Conservation (phyloP, 2,888 invertebrate genomes). For the Cybosia mesomella region DNA sequence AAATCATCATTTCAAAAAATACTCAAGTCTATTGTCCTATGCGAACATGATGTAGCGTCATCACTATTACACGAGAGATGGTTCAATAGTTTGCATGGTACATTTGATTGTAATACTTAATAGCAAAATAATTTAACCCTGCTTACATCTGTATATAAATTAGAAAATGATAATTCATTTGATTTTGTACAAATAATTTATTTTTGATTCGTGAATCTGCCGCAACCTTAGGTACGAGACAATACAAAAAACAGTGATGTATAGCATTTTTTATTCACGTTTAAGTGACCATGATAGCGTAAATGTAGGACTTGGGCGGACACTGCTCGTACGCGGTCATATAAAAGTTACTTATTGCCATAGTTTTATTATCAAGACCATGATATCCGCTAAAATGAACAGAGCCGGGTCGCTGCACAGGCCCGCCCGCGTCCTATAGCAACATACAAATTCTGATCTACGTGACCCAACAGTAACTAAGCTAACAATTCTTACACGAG, state of each 20-base stretch:
- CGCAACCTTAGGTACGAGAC: conserved; percentile 18
- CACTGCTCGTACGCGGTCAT: conserved; percentile 28
- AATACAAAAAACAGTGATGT: not conserved
- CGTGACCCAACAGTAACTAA: conserved; percentile 51
- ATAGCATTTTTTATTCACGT: not conserved
- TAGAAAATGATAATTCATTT: conserved; percentile 31
- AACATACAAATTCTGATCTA: conserved; percentile 70
- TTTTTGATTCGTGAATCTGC: conserved; percentile 27
- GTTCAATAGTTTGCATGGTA: conserved; percentile 26
- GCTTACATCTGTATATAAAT: conserved; percentile 22
- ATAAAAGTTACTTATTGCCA: conserved; percentile 49
- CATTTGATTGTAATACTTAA: conserved; percentile 26
- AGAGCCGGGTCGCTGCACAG: conserved; percentile 27
- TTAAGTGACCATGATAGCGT: not conserved
- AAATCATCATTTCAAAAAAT: conserved; percentile 28
- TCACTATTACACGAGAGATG: conserved; percentile 44
- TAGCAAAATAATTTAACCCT: conserved; percentile 36
- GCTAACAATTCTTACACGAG: conserved; percentile 37
- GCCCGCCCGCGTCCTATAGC: conserved; percentile 24
- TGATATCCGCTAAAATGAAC: conserved; percentile 37
- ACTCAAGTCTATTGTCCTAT: too few relatives aligned
- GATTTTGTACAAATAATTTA: conserved; percentile 23
- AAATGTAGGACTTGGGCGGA: conserved; percentile 22
- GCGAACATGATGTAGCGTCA: conserved; percentile 27
- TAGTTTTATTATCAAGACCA: conserved; percentile 44